phyloP scores from a whole-genome alignment of 2,888 invertebrate genomes.

The Mayetiola destructor region DNA sequence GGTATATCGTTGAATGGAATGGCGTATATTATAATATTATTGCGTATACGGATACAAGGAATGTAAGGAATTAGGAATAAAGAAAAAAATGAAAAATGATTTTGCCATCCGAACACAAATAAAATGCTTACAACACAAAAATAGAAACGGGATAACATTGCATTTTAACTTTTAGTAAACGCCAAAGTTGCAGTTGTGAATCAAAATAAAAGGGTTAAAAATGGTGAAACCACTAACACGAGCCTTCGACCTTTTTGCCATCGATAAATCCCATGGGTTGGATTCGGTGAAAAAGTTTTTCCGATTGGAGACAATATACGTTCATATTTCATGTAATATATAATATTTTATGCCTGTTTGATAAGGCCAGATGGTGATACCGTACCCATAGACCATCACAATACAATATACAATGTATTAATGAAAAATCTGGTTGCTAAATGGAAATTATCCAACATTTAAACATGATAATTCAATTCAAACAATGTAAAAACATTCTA shows the following conservation, averaged over 20 bases:
- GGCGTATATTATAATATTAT: not conserved
- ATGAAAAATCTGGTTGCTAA: not conserved
- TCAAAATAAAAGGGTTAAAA: not conserved
- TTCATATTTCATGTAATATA: too few species aligned
- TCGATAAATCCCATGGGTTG: constrained; percentile 6
- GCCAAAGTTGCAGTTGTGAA: constrained; percentile 10
- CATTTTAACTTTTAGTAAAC: constrained; percentile 11
- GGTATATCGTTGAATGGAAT: not conserved
- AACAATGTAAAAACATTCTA: too few species aligned
- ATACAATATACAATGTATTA: not conserved
- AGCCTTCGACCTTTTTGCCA: not conserved
- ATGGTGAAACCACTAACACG: not conserved
- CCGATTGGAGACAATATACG: too few species aligned
- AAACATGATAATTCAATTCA: constrained; percentile 6
- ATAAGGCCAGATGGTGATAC: constrained; percentile 4
- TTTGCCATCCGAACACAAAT: not conserved
- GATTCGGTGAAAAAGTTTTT: not conserved
- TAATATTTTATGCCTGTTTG: not conserved
- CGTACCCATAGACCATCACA: too few species aligned
- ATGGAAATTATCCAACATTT: not conserved
- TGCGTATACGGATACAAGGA: too few species aligned
- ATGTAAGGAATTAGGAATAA: too few species aligned
- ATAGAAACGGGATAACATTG: constrained; percentile 8
- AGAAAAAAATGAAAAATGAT: constrained; percentile 1
- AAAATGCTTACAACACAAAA: not conserved